Base-by-base conservation (phyloP, 1,140 invertebrate genomes). In the Drosophila burlai region DNA sequence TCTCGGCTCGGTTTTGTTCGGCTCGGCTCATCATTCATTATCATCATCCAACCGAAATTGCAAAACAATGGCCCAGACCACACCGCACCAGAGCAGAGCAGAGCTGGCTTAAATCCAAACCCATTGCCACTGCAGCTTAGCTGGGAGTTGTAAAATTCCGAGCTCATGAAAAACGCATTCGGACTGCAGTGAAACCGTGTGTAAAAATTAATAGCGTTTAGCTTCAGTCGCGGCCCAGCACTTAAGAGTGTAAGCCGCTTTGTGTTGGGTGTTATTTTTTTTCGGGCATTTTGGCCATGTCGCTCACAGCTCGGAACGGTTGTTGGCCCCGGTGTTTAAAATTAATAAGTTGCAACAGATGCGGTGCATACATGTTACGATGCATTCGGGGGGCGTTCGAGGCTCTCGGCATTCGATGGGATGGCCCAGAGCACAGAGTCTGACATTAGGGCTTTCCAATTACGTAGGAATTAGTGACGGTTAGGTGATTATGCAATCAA, bases 101-200 rank as follows among this genome's bases (percentile, higher is more conserved):
- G 61, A 68, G 34, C 40, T 46, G 49, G 43, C 47, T 69, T 34
- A 45, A 66, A 54, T 69, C 45, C 65, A 59, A 57, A 43, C 21
- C 45, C 69, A 73, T 71, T 73, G 69, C 69, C 69, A 73, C 65
- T 73, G 69, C 65, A 73, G 54, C 69, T 69, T 67, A 68, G 67
- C 67, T 54, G 67, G 63, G 67, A 68, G 67, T 50, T 68, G 58
- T 61, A 61, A 73, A 73, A 73, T 60, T 72, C 46, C 52, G 36
- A 60, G 68, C 66, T 59, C 69, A 50, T 71, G 69, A 71, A 71
- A 72, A 73, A 72, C 54, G 67, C 69, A 73, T 75, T 54, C 71
- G 72, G 73, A 74, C 71, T 75, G 72, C 72, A 75, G 72, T 75
- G 72, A 75, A 75, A 75, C 72, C 72, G 69, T 73, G 67, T 73